Base-by-base conservation (phyloP, 53 echinoderm and acorn worm genomes). In the Apostichopus leukothele region DNA sequence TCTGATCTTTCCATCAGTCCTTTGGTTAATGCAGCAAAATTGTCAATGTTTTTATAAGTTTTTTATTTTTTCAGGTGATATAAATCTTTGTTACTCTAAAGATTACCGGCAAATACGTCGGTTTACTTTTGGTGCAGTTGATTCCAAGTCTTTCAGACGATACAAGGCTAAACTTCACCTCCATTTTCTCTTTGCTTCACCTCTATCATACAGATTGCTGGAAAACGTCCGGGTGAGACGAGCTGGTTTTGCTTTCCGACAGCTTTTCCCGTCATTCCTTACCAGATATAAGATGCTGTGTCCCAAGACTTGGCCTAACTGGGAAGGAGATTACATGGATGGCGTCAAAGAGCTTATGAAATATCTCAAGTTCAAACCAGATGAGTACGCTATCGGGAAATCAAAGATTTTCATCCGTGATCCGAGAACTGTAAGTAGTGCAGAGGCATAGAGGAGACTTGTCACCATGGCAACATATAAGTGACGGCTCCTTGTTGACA, bases 231-330 rank as follows among this genome's bases (percentile, higher is more conserved):
- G 98, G 57, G 98, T 97, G 9, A 84, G 95, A 60, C 89, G 98
- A 55, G 95, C 98, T 22, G 98, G 98, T 25, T 97, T 92, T 84
- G 98, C 98, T n/a, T 97, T 97, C 93, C 77, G 98, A 9, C 98
- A 97, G 77, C 92, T 66, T 2, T 97, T 95, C 55, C 93, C 94
- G 18, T 73, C 91, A 0, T 97, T 96, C 91, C 80, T 97, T 80
- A 21, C 74, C 51, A 94, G 98, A 20, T 97, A 97, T 94, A 97
- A 97, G 93, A 97, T 97, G 95, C 83, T 97, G 53, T 93, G 93
- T 51, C 98, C 98, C 11, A 88, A 93, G 91, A 97, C 97, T 9
- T 97, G 98, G 98, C 98, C 98, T 5, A 94, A 92, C 83, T 97
- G 98, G 95, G 84, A 88, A 4, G 93, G 95, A 5, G 90, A 91